Conservation (phyloP, 2,113 vertebrate species). For the Erythrocercus mccallii region DNA sequence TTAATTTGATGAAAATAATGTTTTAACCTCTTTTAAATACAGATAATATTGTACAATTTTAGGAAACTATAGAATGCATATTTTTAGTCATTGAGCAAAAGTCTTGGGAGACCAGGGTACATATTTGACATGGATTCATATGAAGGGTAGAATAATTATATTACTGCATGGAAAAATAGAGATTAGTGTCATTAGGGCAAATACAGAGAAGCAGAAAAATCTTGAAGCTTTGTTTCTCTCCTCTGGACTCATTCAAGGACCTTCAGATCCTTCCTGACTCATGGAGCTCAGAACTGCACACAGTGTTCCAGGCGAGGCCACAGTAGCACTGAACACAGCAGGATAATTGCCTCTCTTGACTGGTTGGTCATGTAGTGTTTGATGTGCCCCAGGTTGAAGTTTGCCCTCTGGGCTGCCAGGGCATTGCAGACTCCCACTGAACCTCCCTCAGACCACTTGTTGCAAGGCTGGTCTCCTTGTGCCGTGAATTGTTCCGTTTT, state of each 20-base stretch:
- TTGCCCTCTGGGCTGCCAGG: neutral
- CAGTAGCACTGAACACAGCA: fast-evolving
- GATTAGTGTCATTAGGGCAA: neutral
- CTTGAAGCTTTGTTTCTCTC: neutral
- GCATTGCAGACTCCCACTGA: neutral
- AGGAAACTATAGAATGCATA: neutral
- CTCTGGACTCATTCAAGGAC: neutral
- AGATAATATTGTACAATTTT: neutral
- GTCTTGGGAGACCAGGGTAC: neutral
- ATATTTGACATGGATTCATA: neutral
- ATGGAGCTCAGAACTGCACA: neutral
- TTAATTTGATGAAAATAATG: neutral
- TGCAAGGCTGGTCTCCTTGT: neutral
- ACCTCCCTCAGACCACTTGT: neutral
- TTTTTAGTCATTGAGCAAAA: neutral
- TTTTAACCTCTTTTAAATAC: neutral
- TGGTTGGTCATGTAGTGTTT: neutral
- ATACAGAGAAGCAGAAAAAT: neutral
- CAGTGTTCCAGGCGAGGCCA: neutral
- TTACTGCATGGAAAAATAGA: neutral
- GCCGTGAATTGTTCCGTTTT: neutral
- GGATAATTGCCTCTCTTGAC: neutral
- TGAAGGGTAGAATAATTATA: neutral
- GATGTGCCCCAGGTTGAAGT: fast-evolving
- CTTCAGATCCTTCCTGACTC: neutral